These are phyloP conservation scores for Antennarius maculatus DNA, from an alignment of 2,797 vertebrate genomes.

Conservation along the genomic window DNA sequence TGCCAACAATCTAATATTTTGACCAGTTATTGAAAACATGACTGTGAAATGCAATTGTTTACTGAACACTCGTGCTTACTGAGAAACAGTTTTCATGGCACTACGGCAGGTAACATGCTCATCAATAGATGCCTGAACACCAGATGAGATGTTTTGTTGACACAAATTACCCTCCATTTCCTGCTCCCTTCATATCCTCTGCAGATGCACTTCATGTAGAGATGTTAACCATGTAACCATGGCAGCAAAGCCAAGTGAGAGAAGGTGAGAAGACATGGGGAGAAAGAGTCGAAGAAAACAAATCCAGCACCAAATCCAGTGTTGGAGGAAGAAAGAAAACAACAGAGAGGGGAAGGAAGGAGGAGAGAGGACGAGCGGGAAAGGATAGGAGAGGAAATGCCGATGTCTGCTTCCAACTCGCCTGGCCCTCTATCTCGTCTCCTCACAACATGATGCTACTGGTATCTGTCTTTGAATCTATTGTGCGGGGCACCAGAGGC, in stretches of 20 bases:
- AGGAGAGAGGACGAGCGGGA: constrained; percentile 48
- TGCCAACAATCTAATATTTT: constrained; percentile 46
- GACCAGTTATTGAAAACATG: constrained; percentile 60
- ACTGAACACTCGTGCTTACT: constrained; percentile 14
- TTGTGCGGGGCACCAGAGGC: constrained; percentile 55
- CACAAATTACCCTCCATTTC: constrained; percentile 66
- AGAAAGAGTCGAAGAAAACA: constrained; percentile 70
- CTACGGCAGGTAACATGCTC: constrained; percentile 52
- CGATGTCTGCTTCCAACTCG: constrained; percentile 56
- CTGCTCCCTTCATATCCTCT: constrained; percentile 40
- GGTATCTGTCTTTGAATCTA: constrained; percentile 59
- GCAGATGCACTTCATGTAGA: constrained; percentile 89
- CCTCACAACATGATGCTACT: constrained; percentile 56
- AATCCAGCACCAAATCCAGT: constrained; percentile 76
- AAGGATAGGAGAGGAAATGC: constrained; percentile 54
- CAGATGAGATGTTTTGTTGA: constrained; percentile 70
- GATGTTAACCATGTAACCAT: constrained; percentile 67
- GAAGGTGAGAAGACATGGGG: constrained; percentile 54
- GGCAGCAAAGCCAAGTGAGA: constrained; percentile 72
- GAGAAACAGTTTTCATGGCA: constrained; percentile 45
- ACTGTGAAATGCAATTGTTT: constrained; percentile 40
- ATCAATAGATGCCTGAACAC: constrained; percentile 63
- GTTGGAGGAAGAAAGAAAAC: constrained; percentile 52
- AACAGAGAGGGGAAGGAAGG: constrained; percentile 45
- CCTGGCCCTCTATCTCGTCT: constrained; percentile 68